Conservation (phyloP, 2,888 invertebrate species). For the Quadriops clusia region DNA sequence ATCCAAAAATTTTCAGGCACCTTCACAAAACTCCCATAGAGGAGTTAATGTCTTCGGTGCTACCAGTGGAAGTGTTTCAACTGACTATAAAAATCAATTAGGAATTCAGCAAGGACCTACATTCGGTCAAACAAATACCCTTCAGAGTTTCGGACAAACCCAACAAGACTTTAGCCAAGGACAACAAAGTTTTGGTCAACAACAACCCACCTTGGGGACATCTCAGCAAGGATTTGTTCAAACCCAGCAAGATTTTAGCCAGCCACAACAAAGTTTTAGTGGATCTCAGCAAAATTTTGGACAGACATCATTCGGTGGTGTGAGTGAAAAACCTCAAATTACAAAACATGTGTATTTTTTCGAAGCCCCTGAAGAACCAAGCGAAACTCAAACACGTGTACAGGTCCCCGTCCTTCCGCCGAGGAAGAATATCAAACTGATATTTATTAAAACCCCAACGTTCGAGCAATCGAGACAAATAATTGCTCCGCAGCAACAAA, state of each 20-base stretch:
- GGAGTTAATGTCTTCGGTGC: not conserved
- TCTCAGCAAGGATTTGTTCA: no score
- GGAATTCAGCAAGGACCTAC: conserved; percentile 8
- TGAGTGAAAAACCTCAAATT: conserved; percentile 16
- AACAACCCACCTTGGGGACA: conserved; percentile 6
- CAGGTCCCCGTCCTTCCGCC: conserved; percentile 24
- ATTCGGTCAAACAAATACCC: no score
- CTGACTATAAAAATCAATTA: no score
- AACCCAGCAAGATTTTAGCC: conserved; percentile 5
- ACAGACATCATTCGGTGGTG: no score
- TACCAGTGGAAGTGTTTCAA: conserved; percentile 1
- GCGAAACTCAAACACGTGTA: conserved; percentile 20
- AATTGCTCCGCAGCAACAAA: conserved; percentile 22
- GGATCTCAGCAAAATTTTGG: conserved; percentile 6
- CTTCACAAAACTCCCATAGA: conserved; percentile 2
- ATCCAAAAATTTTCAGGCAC: conserved; percentile 10
- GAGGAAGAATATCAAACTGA: conserved; percentile 35
- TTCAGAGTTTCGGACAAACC: no score
- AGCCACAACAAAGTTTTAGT: conserved; percentile 2
- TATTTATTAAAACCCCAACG: conserved; percentile 38
- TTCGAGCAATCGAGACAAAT: conserved; percentile 18
- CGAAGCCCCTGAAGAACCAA: conserved; percentile 28
- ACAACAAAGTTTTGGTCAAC: conserved; percentile 9
- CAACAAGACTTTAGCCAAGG: conserved; percentile 6
- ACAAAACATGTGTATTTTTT: conserved; percentile 30